These are phyloP conservation scores for Nannobrachium achirus DNA, from an alignment of 2,113 vertebrate genomes.

Conservation along the genomic window DNA sequence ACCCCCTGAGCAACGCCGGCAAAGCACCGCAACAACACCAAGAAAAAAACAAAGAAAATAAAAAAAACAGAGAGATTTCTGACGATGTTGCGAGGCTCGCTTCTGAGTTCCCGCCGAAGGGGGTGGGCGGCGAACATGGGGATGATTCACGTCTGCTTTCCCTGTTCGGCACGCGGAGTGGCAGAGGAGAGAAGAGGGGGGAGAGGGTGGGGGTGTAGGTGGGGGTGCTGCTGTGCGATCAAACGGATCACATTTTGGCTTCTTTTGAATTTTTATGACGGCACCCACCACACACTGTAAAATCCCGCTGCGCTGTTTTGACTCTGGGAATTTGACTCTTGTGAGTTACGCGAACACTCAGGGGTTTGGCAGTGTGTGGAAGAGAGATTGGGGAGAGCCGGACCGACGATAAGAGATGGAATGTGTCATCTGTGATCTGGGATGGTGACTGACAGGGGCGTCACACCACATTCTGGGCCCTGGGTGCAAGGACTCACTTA, in stretches of 20 bases:
- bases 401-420: slow-evolving; percentile 39
- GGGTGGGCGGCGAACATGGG: slow-evolving; percentile 37
- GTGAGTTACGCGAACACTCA: too few species aligned
- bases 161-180: too few species aligned
- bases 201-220: too few species aligned
- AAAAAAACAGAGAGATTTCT: slow-evolving; percentile 40
- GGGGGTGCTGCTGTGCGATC: slow-evolving; percentile 34
- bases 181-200: too few species aligned
- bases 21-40: slow-evolving; percentile 33
- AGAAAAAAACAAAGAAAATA: slow-evolving; percentile 58
- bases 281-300: too few species aligned
- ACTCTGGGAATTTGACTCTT: too few species aligned
- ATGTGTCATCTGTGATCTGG: slow-evolving; percentile 24
- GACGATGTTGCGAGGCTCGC: slow-evolving; percentile 49
- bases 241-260: slow-evolving; percentile 35
- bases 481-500: too few species aligned
- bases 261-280: slow-evolving; percentile 37
- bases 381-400: slow-evolving; percentile 16
- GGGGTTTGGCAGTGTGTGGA: slow-evolving; percentile 13
- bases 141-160: slow-evolving; percentile 53
- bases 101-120: slow-evolving; percentile 49
- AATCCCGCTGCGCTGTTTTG: too few species aligned
- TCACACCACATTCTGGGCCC: too few species aligned
- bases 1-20: too few species aligned
- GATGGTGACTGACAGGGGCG: too few species aligned